phyloP scores from a whole-genome alignment of 2,797 vertebrate genomes.

The Pangasius sanitwongsei region DNA sequence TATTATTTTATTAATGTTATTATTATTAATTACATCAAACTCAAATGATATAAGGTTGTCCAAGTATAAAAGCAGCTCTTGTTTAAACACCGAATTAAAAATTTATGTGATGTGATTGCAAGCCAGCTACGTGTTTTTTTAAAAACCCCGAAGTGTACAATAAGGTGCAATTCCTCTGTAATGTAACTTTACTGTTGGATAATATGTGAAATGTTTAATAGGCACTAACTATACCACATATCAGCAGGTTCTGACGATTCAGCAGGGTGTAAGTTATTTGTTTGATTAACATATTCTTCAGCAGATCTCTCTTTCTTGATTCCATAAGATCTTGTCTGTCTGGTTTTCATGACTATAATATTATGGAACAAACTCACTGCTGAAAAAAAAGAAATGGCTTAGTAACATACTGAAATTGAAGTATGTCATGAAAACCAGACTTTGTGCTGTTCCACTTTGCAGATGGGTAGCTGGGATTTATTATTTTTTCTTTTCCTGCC shows the following conservation, averaged over 20 bases:
- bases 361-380: not conserved
- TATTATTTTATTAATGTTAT: not conserved
- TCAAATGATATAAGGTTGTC: not conserved
- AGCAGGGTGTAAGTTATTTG: slow-evolving; percentile 48
- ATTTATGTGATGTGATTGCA: not conserved
- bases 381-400: no score
- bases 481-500: not conserved
- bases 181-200: not conserved
- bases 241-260: slow-evolving; percentile 40
- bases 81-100: not conserved
- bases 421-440: slow-evolving; percentile 37
- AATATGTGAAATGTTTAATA: not conserved
- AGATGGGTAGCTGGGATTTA: not conserved
- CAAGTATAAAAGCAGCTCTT: not conserved
- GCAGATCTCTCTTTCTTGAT: not conserved
- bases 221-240: slow-evolving; percentile 34
- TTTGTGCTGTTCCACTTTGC: not conserved
- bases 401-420: not conserved
- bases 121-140: not conserved
- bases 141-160: not conserved
- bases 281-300: not conserved
- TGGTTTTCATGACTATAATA: slow-evolving; percentile 35
- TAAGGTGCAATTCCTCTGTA: not conserved
- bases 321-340: not conserved
- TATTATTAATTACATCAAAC: not conserved